A percentile compares a stretch with the other conserved stretches of the same genome.
phyloP scores from a whole-genome alignment of 2,888 invertebrate species.

The Nipponacmea schrenckii region DNA sequence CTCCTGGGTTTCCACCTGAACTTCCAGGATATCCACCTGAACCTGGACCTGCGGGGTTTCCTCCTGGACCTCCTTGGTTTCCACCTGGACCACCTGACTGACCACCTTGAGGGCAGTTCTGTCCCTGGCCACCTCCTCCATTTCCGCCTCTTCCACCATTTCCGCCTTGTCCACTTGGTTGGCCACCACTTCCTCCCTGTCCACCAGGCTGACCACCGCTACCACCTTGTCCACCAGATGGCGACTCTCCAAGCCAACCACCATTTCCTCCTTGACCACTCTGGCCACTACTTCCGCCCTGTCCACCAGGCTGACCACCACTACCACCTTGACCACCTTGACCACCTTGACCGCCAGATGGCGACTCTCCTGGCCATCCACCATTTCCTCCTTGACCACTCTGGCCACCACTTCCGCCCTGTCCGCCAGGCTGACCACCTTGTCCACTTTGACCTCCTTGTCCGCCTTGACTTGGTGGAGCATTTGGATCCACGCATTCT shows the following conservation, averaged over 20 bases:
- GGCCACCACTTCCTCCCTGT: neutral
- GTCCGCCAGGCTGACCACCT: neutral
- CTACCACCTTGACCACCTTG: neutral
- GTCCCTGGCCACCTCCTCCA: neutral
- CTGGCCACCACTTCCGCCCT: neutral
- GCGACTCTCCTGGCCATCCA: neutral
- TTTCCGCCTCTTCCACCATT: neutral
- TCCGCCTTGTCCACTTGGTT: neutral
- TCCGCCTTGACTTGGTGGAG: neutral
- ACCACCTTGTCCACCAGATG: neutral
- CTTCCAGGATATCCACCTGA: neutral
- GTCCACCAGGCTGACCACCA: neutral
- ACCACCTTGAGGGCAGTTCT: no score
- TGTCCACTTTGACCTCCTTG: neutral
- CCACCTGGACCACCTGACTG: neutral
- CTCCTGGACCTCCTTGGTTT: neutral
- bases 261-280: neutral
- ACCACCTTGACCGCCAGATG: neutral
- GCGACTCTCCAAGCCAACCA: neutral
- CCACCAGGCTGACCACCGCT: neutral
- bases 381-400: neutral
- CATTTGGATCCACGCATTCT: neutral
- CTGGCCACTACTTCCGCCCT: neutral
- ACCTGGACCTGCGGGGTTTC: neutral
- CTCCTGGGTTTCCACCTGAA: neutral